Percentiles rank a stretch among this genome's conserved stretches.
Evolutionary conservation across 2,113 vertebrate species (phyloP).

Genomic region (Zosterops lateralis): DNA sequence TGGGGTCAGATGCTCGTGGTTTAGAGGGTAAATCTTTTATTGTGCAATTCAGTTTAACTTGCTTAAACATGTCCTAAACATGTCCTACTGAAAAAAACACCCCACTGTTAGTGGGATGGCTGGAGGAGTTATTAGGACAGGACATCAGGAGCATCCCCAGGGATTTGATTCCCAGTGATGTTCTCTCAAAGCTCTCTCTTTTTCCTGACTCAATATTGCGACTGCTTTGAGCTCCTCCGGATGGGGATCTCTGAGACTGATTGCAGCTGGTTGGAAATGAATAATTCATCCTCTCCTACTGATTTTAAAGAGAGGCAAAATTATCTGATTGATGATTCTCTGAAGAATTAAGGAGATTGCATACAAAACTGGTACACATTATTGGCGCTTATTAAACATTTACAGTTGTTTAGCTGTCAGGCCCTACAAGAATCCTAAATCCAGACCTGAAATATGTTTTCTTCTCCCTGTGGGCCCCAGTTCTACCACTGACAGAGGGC

Average conservation of each 20-base stretch:
- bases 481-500: neutral
- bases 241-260: neutral
- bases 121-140: neutral
- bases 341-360: constrained; percentile 23
- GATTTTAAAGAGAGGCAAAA: constrained; percentile 19
- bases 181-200: neutral
- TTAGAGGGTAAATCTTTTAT: neutral
- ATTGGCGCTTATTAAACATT: constrained; percentile 34
- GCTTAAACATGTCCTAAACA: neutral
- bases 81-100: neutral
- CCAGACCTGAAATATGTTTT: neutral
- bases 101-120: no score
- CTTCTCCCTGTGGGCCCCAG: neutral
- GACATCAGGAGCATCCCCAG: neutral
- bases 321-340: neutral
- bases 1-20: accelerated
- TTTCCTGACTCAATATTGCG: neutral
- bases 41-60: neutral
- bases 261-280: constrained; percentile 19
- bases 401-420: neutral
- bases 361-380: neutral
- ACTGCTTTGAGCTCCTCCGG: neutral
- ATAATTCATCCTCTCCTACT: constrained; percentile 42
- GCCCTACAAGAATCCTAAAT: neutral
- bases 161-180: neutral